Evolutionary conservation across 2,113 vertebrate genomes (phyloP).

Genomic region (Catagonus wagneri): DNA sequence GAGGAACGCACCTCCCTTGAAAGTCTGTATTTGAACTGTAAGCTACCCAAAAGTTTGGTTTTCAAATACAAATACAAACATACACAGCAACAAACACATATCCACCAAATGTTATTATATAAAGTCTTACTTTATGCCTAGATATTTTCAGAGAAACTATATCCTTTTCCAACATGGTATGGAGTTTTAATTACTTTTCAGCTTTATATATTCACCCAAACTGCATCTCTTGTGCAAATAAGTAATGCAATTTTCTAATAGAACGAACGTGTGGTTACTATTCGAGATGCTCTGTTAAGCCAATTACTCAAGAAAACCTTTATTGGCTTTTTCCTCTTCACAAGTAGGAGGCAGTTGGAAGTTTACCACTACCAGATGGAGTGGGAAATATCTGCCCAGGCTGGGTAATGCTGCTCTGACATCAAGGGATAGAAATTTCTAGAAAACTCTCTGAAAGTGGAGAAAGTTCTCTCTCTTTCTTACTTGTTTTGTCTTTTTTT

Average conservation of each 20-base stretch:
- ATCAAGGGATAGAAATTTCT: constrained; percentile 15
- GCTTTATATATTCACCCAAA: not conserved
- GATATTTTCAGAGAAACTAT: constrained; percentile 18
- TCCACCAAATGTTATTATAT: constrained; percentile 30
- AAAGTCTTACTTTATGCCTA: constrained; percentile 19
- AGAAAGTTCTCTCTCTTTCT: not conserved
- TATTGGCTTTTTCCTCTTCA: constrained; percentile 44
- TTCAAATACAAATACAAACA: constrained; percentile 19
- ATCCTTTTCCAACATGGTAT: constrained; percentile 24
- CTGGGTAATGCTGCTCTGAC: not conserved
- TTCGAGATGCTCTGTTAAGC: constrained; percentile 63
- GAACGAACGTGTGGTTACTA: constrained; percentile 50
- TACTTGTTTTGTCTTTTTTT: not conserved
- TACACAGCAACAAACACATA: not conserved
- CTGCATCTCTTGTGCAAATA: constrained; percentile 48
- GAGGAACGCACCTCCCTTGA: not conserved
- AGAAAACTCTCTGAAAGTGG: constrained; percentile 28
- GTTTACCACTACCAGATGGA: constrained; percentile 44
- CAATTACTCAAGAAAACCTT: constrained; percentile 66
- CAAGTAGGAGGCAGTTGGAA: constrained; percentile 42
- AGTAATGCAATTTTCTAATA: constrained; percentile 62
- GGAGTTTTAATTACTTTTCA: constrained; percentile 42
- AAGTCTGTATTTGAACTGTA: not conserved
- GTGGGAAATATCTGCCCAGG: not conserved
- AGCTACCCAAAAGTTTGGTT: not conserved